phyloP scores from a whole-genome alignment of 2,888 invertebrate genomes.

The Drosophila kokeensis region DNA sequence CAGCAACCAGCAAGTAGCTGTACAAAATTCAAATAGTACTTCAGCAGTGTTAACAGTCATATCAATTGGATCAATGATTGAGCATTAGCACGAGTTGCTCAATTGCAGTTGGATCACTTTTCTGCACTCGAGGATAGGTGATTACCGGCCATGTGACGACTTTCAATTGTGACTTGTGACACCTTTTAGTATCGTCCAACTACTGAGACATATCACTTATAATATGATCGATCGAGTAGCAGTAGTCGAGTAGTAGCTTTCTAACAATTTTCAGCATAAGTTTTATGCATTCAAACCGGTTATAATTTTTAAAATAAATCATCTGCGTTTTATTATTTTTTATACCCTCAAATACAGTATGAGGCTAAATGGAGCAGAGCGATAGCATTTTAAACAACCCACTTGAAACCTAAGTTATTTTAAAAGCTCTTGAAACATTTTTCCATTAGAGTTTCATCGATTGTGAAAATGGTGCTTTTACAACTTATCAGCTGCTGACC shows the following conservation, averaged over 20 bases:
- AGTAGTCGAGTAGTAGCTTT: no score
- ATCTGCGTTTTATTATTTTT: background rate
- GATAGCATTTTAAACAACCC: background rate
- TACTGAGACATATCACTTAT: background rate
- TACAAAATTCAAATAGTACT: slow-evolving; percentile 39
- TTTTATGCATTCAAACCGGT: background rate
- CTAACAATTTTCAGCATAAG: background rate
- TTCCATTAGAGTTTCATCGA: background rate
- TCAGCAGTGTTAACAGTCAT: slow-evolving; percentile 41
- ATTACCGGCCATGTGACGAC: slow-evolving; percentile 32
- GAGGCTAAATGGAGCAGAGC: background rate
- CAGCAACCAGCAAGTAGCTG: slow-evolving; percentile 13
- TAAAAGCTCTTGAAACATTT: background rate
- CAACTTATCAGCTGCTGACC: slow-evolving; percentile 2
- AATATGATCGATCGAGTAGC: slow-evolving; percentile 29
- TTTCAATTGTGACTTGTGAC: slow-evolving; percentile 14
- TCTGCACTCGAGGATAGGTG: background rate
- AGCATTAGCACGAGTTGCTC: slow-evolving; percentile 71
- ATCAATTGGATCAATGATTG: slow-evolving; percentile 72
- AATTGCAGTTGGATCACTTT: slow-evolving; percentile 32
- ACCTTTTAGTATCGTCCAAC: slow-evolving; percentile 18
- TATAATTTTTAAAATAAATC: background rate
- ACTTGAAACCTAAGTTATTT: background rate
- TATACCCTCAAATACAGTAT: background rate
- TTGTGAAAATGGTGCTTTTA: background rate